Base-by-base conservation (phyloP, 1,140 invertebrate species). In the Mylabris phalerata region DNA sequence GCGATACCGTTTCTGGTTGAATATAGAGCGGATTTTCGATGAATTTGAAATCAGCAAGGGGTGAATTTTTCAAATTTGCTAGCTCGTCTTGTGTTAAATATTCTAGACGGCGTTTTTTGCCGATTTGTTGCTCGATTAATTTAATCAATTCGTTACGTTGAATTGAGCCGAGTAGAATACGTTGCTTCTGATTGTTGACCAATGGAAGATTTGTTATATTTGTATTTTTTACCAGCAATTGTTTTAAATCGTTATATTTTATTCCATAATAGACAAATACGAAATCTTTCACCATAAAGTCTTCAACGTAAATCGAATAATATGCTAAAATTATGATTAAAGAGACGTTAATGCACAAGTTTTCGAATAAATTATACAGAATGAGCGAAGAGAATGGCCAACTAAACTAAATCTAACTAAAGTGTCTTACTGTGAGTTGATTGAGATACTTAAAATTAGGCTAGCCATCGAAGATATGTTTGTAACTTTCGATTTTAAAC, bases 201-300 rank as follows among this genome's bases (percentile, higher is more conserved):
- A 98, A 73, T 0, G 94, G 94, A 73, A 96, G 92, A 27, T 88
- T 85, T 55, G 88, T 81, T 41, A 94, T 64, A 60, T 79, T 79
- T 44, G 78, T 77, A 7, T 67, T 55, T 41, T 84, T 81, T 60
- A 88, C 88, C 0, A 95, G 77, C 9, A 92, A 79, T 39, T 86
- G 82, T 70, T 92, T 92, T 9, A 95, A 73, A 63, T 90, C 86
- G 61, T 86, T 83, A 77, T 95, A 97, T 0, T 85, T 89, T 76
- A 94, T 94, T 43, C 86, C 84, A 67, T 93, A 85, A 85, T 91
- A 94, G 59, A 98, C 91, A 68, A 87, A 92, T 69, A 89, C 89
- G 0, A 96, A 86, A 67, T 96, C 86, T 9, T 86, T 80, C 4
- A 94, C 83, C 95, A 98, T 98, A 65, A 98, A 96, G 72, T 97